Base-by-base conservation (phyloP, 1,140 invertebrate species). In the Magallana gigas region DNA sequence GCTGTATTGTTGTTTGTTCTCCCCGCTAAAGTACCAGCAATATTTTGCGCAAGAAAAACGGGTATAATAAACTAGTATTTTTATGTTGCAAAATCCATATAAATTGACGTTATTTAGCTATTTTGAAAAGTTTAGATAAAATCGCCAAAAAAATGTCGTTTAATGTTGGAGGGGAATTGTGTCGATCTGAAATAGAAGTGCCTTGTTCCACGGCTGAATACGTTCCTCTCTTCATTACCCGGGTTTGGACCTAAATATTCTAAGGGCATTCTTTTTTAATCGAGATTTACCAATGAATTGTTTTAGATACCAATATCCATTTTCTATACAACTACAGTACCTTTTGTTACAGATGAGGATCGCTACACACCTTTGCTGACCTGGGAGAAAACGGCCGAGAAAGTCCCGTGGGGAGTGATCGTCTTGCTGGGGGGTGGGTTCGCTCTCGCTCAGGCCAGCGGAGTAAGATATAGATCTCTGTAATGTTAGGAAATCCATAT, bases 341-440 rank as follows among this genome's bases (percentile, higher is more conserved):
- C 18, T 83, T 6, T 57, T n/a, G 16, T 57, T 83, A 14, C 14
- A 57, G 81, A 29, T 83, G 81, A 84, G n/a, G 60, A 64, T 9
- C 57, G 29, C 23, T 88, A 88, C 23, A 88, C 85, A 5, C 89
- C 91, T 48, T 83, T 94, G 56, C 80, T 95, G 62, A 89, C 92
- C 29, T 95, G 95, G 95, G 88, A 93, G 18, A 89, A 85, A 14
- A 92, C 94, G 1, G 91, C 93, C 36, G 83, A 90, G 60, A 92
- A 94, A 84, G 87, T 95, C 3, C 93, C 95, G 0, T 96, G 95
- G 95, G 94, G 94, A 36, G 92, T 95, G 1, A 90, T 96, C 8
- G 59, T 95, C 1, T 91, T 96, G 8, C 85, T 95, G 3, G 96
- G 97, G 59, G 97, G 97, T 82, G 98, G 98, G 0, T 98, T 98